Evolutionary conservation across 2,797 vertebrate genomes (phyloP), one percentile per base, ranked within the genome.

Genomic region (Pangasius sanitwongsei): DNA sequence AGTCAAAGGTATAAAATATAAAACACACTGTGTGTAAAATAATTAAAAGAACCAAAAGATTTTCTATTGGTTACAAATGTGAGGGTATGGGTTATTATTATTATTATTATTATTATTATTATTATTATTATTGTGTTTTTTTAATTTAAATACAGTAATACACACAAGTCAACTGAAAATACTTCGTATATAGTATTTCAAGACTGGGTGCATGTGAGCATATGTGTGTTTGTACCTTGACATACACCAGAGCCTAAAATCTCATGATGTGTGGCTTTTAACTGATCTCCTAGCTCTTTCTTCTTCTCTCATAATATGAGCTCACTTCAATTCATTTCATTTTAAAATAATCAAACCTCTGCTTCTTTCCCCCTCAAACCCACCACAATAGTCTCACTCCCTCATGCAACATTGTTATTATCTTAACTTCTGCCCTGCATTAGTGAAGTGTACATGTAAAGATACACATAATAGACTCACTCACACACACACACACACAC

Each of bases 311-410:
- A 91, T 87, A 67, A 89, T 63, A 78, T 67, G 16, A 69, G 9
- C 61, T 87, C 84, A 57, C 61, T 75, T 89, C 63, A 88, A 44
- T 85, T 90, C 87, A 87, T 89, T 75, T 84, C 41, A 88, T 69
- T 87, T 65, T 50, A n/a, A 23, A 81, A 88, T 80, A 85, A 89
- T 88, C 34, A 44, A 74, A 78, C 74, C 65, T 67, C 31, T 48
- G 53, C 83, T 87, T 86, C 85, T 72, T 83, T 82, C 72, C 67
- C 67, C 67, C 67, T 61, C 85, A 83, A 81, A 86, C 77, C 70
- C 83, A 77, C 63, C 83, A 67, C 23, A n/a, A 86, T 69, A 44
- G 28, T 63, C 44, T 74, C 69, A 5, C 80, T 67, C 48, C 1
- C 44, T 59, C 61, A 75, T 84, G 63, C 81, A 67, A 67, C 23